phyloP scores from a whole-genome alignment of 2,113 vertebrate species.

The Phasianus colchicus region DNA sequence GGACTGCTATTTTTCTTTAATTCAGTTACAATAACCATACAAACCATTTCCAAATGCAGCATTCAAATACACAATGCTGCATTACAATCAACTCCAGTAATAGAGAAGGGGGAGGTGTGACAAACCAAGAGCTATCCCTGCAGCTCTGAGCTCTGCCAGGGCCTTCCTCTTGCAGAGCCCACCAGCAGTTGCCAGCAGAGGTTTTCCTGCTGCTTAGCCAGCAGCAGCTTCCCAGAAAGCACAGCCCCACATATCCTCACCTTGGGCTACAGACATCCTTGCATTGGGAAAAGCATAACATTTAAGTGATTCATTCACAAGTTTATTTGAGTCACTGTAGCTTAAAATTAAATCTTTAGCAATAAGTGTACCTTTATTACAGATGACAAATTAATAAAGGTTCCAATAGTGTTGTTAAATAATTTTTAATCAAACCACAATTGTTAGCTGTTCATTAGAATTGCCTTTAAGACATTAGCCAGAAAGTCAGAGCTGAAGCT shows the following conservation, averaged over 20 bases:
- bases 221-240: neutral
- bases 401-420: neutral
- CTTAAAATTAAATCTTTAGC: neutral
- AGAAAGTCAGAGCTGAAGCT: neutral
- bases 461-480: neutral
- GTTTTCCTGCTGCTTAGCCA: neutral
- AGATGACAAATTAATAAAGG: neutral
- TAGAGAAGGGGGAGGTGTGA: neutral
- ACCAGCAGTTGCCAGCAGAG: neutral
- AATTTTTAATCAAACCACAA: neutral
- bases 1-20: neutral
- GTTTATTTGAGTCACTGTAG: neutral
- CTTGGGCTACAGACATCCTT: neutral
- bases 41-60: neutral
- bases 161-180: conserved; percentile 26
- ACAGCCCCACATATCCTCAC: neutral
- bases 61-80: neutral
- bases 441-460: neutral
- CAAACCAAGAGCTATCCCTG: conserved; percentile 40
- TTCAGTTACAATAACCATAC: neutral
- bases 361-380: neutral
- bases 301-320: neutral
- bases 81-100: neutral
- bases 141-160: conserved; percentile 35
- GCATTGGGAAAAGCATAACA: neutral